These are phyloP conservation scores for Lethrus apterus DNA, from an alignment of 1,140 invertebrate genomes.

Conservation along the genomic window DNA sequence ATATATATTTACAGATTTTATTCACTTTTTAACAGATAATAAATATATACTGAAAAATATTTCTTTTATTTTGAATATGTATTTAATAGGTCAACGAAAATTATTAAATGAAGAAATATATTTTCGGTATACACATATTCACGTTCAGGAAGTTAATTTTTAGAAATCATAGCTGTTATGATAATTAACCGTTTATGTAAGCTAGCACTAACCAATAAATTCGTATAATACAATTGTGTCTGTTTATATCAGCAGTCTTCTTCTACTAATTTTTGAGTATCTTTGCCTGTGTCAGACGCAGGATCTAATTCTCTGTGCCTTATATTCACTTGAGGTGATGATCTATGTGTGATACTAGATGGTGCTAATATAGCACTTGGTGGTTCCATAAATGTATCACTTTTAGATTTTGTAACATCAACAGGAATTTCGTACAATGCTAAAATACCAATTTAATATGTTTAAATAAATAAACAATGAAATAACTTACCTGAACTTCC, in stretches of 20 bases:
- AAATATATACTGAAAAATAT: background rate
- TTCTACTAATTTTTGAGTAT: slow-evolving; percentile 82
- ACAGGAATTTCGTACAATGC: slow-evolving; percentile 73
- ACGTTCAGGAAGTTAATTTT: background rate
- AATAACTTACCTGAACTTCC: slow-evolving; percentile 45
- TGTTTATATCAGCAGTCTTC: slow-evolving; percentile 58
- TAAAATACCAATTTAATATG: slow-evolving; percentile 23
- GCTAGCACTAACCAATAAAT: slow-evolving; percentile 24
- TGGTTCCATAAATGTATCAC: slow-evolving; percentile 47
- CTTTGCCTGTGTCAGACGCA: slow-evolving; percentile 79
- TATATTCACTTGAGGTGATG: slow-evolving; percentile 64
- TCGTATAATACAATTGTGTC: slow-evolving; percentile 10
- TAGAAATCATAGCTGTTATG: background rate
- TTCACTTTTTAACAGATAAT: background rate
- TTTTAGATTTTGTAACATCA: slow-evolving; percentile 59
- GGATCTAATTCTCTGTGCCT: slow-evolving; percentile 75
- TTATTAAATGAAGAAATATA: no score
- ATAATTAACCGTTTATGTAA: slow-evolving; percentile 16
- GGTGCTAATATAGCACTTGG: slow-evolving; percentile 68
- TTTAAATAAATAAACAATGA: background rate
- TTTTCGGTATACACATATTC: background rate
- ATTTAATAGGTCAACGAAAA: background rate
- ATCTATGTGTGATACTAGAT: slow-evolving; percentile 69
- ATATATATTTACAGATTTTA: background rate
- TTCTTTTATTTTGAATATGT: slow-evolving; percentile 1